Base-by-base conservation (phyloP, 2,888 invertebrate species). In the Timema cristinae region DNA sequence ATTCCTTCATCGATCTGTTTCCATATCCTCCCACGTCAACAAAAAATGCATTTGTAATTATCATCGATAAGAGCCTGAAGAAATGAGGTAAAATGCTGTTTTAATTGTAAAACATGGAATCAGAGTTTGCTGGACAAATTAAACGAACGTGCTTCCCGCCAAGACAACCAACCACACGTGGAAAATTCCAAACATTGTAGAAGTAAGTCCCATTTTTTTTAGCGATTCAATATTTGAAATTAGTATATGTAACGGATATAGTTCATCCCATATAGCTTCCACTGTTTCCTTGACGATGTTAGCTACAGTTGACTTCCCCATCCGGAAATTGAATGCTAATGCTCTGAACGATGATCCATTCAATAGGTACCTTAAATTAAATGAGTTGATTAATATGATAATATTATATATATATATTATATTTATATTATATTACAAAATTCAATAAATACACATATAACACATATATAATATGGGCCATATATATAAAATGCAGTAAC, bases 211-310 rank as follows among this genome's bases (percentile, higher is more conserved):
- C n/a, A n/a, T 54, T 13, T 54, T 13, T 54, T 11, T 54, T 54
- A 2, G 1, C 54, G n/a, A 54, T 54, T 54, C 54, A 54, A n/a
- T 4, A 54, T 11, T 54, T 54, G 54, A 4, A 11, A 54, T 54
- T 54, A 2, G 54, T 4, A 54, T 54, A 4, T 54, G 54, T 4
- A n/a, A 54, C 54, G n/a, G 54, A 4, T 54, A 54, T 13, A 54
- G 11, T 54, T 54, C 54, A 54, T 54, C 54, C 54, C 54, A 54
- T 54, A 54, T n/a, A 54, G 54, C 54, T 54, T 54, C 54, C 54
- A 54, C 54, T n/a, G n/a, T 54, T 54, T 54, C 54, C 54, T 54
- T 54, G 54, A 54, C 54, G 54, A 54, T 54, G 54, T 54, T 13
- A 54, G 54, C 54, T 54, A 54, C 54, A 54, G 54, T 54, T n/a